phyloP scores from a whole-genome alignment of 2,888 invertebrate species.

The Synanthedon vespiformis region DNA sequence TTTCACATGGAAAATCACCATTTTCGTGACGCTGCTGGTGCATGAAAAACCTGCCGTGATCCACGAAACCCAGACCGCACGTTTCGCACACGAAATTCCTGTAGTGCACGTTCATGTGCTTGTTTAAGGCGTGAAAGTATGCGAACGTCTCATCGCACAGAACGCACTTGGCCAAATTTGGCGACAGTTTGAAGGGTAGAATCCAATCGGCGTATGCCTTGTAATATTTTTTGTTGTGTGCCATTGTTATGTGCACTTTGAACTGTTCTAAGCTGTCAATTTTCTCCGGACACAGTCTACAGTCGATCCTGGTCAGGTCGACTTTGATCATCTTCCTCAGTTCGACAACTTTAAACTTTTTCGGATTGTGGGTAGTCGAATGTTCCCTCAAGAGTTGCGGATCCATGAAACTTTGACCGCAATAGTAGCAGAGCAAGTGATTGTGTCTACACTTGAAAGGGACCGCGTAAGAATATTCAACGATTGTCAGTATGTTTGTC shows the following conservation, averaged over 20 bases:
- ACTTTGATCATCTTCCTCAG: conserved; percentile 56
- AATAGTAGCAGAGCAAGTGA: conserved; percentile 52
- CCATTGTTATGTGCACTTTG: conserved; percentile 32
- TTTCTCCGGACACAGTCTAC: conserved; percentile 33
- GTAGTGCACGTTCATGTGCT: conserved; percentile 57
- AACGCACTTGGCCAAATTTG: conserved; percentile 39
- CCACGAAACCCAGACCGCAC: conserved; percentile 45
- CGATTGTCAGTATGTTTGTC: conserved; percentile 45
- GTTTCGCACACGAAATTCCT: conserved; percentile 57
- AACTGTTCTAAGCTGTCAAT: conserved; percentile 40
- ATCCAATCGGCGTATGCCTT: conserved; percentile 40
- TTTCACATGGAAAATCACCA: conserved; percentile 44
- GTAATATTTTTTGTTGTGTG: conserved; percentile 44
- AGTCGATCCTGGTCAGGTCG: conserved; percentile 49
- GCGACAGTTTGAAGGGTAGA: conserved; percentile 38
- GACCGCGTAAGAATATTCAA: conserved; percentile 47
- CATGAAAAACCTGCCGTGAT: conserved; percentile 42
- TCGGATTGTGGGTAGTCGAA: conserved; percentile 31
- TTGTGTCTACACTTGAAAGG: conserved; percentile 59
- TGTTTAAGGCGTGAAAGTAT: conserved; percentile 54
- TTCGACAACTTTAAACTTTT: conserved; percentile 47
- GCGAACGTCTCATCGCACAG: conserved; percentile 36
- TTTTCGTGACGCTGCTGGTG: conserved; percentile 50
- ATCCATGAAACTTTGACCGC: conserved; percentile 35
- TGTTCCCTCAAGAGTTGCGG: conserved; percentile 31